Evolutionary conservation across 2,797 vertebrate genomes (phyloP), one percentile per base, ranked within the genome.

Genomic region (Sorex maritimensis): DNA sequence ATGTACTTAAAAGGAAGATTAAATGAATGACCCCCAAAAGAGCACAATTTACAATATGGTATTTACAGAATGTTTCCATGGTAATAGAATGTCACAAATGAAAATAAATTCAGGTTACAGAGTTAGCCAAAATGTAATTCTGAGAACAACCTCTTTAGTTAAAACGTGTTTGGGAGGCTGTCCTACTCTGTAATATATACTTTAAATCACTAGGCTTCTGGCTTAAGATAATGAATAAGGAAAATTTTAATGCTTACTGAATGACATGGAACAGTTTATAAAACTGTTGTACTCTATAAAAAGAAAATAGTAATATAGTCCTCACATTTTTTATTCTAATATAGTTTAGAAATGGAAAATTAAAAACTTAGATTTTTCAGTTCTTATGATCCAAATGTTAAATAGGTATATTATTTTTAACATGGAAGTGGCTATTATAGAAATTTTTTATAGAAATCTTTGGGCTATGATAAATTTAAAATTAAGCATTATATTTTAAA

Each of bases 11-110:
- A 49, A 94, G 85, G 61, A 95, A 86, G 79, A 74, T 0, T 94
- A 95, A 97, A 95, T 78, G 87, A 96, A 92, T 95, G 92, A 79
- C 92, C 92, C 93, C 46, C 24, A 85, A 96, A 96, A 88, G 6
- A 92, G 38, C 58, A 88, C 80, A 49, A 95, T 97, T 97, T 96
- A 85, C 97, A 97, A 97, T 89, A 58, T 95, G 74, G 58, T 95
- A 92, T 96, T 95, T 97, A 95, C 69, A 81, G 58, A 85, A 23
- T 86, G 86, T 95, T 95, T 90, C 95, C 92, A 96, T 90, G 94
- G 96, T 83, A 96, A 97, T 61, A 96, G 80, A 90, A 92, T 88
- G 89, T 90, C 93, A 95, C 92, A 89, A 86, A 96, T 94, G 61
- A 96, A 96, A 97, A 95, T 95, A 97, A 91, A 95, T 41, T 95